phyloP scores from a whole-genome alignment of 2,113 vertebrate genomes.

The Rhinichthys klamathensis region DNA sequence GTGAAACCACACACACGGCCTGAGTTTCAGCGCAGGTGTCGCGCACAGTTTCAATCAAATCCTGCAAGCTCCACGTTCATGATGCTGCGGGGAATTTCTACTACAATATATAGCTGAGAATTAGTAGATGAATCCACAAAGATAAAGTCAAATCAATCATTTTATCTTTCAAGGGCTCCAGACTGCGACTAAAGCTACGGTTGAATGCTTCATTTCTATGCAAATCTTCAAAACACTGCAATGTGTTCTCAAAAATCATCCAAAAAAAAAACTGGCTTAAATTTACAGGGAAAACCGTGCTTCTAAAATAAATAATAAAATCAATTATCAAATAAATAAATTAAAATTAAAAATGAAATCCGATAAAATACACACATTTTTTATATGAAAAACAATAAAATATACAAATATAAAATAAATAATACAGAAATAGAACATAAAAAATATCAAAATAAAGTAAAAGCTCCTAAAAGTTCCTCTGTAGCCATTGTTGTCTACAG shows the following conservation, averaged over 20 bases:
- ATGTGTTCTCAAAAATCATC: background rate
- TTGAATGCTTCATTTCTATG: background rate
- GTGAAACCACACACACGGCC: background rate
- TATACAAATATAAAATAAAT: background rate
- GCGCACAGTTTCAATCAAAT: background rate
- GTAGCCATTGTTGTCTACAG: background rate
- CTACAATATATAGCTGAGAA: background rate
- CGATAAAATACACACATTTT: no score
- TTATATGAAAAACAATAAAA: no score
- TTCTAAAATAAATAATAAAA: background rate
- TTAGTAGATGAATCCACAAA: background rate
- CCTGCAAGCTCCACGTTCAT: background rate
- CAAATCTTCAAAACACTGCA: background rate
- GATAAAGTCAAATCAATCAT: background rate
- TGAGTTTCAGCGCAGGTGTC: slow-evolving; percentile 2
- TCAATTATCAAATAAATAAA: background rate
- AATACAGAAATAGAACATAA: no score
- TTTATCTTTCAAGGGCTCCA: background rate
- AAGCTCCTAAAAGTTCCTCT: background rate
- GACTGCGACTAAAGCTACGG: background rate
- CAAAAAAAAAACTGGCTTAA: no score
- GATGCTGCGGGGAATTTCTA: background rate
- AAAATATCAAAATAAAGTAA: background rate
- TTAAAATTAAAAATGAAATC: no score
- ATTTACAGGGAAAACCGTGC: background rate